Conservation (phyloP, 2,113 vertebrate species). For the Oriolus oriolus region DNA sequence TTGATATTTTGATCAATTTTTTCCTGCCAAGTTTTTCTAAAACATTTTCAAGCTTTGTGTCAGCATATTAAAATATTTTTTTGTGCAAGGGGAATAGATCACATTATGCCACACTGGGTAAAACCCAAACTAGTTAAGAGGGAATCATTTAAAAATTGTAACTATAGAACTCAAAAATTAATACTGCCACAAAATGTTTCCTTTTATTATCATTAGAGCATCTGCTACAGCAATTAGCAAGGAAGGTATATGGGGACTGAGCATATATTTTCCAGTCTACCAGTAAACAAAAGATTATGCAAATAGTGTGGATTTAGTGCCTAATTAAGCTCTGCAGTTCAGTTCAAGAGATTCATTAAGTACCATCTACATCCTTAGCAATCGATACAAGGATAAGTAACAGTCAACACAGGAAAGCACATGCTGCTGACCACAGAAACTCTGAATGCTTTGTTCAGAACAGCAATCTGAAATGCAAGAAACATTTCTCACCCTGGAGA, state of each 20-base stretch:
- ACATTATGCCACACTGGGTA: not conserved
- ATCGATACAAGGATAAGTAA: not conserved
- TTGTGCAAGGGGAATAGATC: not conserved
- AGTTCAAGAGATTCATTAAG: constrained; percentile 37
- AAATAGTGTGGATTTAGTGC: constrained; percentile 61
- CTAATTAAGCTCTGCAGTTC: constrained; percentile 50
- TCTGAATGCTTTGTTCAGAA: not conserved
- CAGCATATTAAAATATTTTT: not conserved
- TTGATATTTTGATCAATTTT: constrained; percentile 9
- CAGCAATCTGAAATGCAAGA: not conserved
- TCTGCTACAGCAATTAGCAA: constrained; percentile 52
- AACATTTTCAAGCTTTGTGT: constrained; percentile 5
- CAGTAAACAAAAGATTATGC: constrained; percentile 60
- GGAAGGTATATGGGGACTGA: constrained; percentile 40
- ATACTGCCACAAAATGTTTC: constrained; percentile 24
- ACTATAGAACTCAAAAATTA: constrained; percentile 41
- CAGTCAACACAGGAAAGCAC: not conserved
- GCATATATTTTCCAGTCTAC: constrained; percentile 59
- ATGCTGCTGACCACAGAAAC: not conserved
- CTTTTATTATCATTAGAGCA: constrained; percentile 54
- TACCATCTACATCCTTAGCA: constrained; percentile 13
- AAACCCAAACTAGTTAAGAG: not conserved
- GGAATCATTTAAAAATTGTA: constrained; percentile 11
- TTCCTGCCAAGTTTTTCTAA: constrained; percentile 39
- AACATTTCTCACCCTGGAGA: constrained; percentile 17